A percentile compares a stretch with the other conserved stretches of the same genome.
These are phyloP conservation scores for Caenorhabditis inopinata DNA, from an alignment of 1,140 invertebrate species.

Conservation along the genomic window DNA sequence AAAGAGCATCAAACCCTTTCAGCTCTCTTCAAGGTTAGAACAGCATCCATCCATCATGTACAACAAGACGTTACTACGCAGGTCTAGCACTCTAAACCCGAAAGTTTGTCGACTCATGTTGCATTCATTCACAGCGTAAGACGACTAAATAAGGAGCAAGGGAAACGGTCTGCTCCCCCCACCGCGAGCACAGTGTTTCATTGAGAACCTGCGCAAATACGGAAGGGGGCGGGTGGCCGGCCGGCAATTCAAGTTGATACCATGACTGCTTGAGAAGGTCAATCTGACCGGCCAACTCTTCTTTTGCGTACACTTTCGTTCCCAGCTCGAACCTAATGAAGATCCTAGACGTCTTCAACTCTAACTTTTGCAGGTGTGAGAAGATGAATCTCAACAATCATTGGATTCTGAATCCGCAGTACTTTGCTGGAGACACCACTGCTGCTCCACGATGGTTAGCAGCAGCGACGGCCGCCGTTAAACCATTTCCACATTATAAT, in stretches of 20 bases:
- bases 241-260: neutral
- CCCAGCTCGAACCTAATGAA: no score
- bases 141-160: neutral
- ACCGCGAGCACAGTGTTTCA: neutral
- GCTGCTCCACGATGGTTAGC: neutral
- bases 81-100: no score
- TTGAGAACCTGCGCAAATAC: neutral
- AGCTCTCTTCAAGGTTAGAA: no score
- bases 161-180: neutral
- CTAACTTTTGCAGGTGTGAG: neutral
- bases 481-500: constrained; percentile 18
- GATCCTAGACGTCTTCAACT: no score
- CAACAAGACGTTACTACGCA: no score
- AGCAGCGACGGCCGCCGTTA: neutral
- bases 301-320: no score
- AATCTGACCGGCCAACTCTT: neutral
- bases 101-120: no score
- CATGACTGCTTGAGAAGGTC: no score
- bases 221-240: neutral
- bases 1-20: no score
- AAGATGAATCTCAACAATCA: neutral
- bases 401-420: neutral
- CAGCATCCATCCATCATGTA: no score
- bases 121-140: no score
- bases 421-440: neutral